Conservation (phyloP, 2,113 vertebrate genomes). For the Noturus placidus region DNA sequence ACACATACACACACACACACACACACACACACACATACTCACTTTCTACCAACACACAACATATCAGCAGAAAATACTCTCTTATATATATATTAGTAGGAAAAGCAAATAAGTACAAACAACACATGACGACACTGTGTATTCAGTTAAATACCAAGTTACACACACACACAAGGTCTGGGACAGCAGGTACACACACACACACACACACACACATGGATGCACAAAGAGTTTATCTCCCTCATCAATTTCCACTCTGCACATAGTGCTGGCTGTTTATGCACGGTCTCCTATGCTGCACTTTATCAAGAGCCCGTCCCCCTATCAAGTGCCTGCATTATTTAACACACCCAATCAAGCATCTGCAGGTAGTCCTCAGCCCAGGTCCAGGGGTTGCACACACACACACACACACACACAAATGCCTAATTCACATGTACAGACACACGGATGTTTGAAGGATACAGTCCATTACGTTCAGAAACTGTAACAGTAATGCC, state of each 20-base stretch:
- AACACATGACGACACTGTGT: not conserved
- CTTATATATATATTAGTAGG: not conserved
- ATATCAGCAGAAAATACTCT: conserved; percentile 4
- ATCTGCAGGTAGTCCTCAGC: conserved; percentile 49
- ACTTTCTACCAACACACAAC: conserved; percentile 11
- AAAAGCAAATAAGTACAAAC: conserved; percentile 15
- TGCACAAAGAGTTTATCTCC: conserved; percentile 68
- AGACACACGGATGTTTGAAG: not conserved
- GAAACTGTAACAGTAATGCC: not conserved
- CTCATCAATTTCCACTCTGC: conserved; percentile 77
- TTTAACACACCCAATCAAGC: conserved; percentile 69
- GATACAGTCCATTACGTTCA: not conserved
- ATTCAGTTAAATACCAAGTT: not conserved
- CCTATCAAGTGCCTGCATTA: conserved; percentile 75
- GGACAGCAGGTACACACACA: conserved; percentile 38
- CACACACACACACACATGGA: conserved; percentile 37
- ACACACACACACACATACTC: conserved; percentile 24
- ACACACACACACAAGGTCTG: conserved; percentile 21
- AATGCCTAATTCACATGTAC: not conserved
- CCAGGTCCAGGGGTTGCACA: conserved; percentile 41
- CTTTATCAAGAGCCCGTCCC: conserved; percentile 77
- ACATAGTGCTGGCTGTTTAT: conserved; percentile 78
- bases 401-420: conserved; percentile 37
- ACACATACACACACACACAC: not conserved
- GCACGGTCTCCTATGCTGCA: conserved; percentile 70